Percentiles rank a stretch among this genome's conserved stretches.
phyloP scores from a whole-genome alignment of 2,113 vertebrate species.

The Stigmatopora argus region DNA sequence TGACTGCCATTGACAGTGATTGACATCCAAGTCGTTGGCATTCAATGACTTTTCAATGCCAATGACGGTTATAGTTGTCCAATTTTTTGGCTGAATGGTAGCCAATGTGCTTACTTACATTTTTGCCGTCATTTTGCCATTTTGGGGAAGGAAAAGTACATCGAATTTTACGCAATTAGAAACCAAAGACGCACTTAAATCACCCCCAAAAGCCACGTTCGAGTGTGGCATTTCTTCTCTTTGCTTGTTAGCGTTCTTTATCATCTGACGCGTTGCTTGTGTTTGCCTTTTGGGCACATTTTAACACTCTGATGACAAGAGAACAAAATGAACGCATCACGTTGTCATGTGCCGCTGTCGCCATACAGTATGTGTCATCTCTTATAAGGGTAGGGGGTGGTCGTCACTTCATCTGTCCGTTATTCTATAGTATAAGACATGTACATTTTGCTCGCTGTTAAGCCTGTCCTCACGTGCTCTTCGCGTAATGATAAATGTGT shows the following conservation, averaged over 20 bases:
- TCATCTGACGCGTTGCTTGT: slow-evolving; percentile 47
- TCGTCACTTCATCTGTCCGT: slow-evolving; percentile 35
- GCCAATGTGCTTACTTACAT: too few relatives aligned
- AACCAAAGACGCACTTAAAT: slow-evolving; percentile 8
- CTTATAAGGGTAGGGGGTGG: slow-evolving; percentile 31
- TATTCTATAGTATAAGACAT: slow-evolving; percentile 22
- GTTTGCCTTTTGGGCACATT: slow-evolving; percentile 52
- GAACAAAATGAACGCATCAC: slow-evolving; percentile 39
- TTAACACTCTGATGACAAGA: slow-evolving; percentile 37
- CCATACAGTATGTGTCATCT: slow-evolving; percentile 44
- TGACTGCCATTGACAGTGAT: too few relatives aligned
- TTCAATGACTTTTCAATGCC: too few relatives aligned
- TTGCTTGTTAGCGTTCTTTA: slow-evolving; percentile 35
- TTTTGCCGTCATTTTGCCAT: too few relatives aligned
- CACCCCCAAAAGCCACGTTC: slow-evolving; percentile 17
- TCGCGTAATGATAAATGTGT: slow-evolving; percentile 9
- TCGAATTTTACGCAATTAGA: slow-evolving; percentile 6
- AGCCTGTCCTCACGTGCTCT: slow-evolving; percentile 50
- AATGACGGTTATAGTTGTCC: too few relatives aligned
- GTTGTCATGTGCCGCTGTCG: slow-evolving; percentile 32
- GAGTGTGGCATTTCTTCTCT: slow-evolving; percentile 46
- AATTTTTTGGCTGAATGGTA: too few relatives aligned
- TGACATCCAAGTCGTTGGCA: too few relatives aligned
- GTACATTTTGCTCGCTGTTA: slow-evolving; percentile 33
- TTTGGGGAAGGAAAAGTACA: too few relatives aligned